These are phyloP conservation scores for Enteromius treurensis DNA, from an alignment of 2,797 vertebrate species.

Conservation along the genomic window DNA sequence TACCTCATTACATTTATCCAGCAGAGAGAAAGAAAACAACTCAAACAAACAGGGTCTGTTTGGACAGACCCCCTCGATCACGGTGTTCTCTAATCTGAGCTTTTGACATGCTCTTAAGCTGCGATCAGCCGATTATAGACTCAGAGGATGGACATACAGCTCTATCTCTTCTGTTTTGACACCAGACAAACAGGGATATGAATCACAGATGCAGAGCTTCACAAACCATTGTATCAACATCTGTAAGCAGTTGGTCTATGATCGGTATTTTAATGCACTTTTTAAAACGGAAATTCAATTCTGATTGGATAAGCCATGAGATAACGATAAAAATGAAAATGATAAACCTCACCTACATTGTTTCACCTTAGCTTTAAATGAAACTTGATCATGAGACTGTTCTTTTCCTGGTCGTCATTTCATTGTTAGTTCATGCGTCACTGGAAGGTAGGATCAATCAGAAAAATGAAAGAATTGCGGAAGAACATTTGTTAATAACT, in stretches of 20 bases:
- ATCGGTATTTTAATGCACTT: conserved; percentile 4
- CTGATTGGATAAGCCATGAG: background rate
- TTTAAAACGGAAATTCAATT: background rate
- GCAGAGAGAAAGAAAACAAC: conserved; percentile 19
- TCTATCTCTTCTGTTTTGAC: conserved; percentile 7
- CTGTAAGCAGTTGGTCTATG: background rate
- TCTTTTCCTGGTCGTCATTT: conserved; percentile 5
- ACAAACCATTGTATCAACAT: conserved; percentile 14
- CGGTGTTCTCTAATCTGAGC: conserved; percentile 21
- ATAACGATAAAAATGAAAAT: background rate
- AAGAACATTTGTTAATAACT: background rate
- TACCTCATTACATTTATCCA: conserved; percentile 29
- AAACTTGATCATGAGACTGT: conserved; percentile 7
- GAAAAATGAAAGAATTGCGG: conserved; percentile 25
- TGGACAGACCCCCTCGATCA: conserved; percentile 27
- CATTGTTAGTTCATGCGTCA: conserved; percentile 17
- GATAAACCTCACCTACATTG: background rate
- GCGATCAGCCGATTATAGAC: conserved; percentile 37
- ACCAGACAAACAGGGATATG: background rate
- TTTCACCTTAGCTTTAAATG: background rate
- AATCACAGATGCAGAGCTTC: conserved; percentile 17
- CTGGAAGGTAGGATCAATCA: background rate
- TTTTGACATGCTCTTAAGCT: conserved; percentile 31
- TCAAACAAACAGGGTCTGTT: conserved; percentile 34
- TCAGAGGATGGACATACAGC: conserved; percentile 1